These are phyloP conservation scores for Drosophila aldrichi DNA, from an alignment of 2,888 invertebrate genomes.

Conservation along the genomic window DNA sequence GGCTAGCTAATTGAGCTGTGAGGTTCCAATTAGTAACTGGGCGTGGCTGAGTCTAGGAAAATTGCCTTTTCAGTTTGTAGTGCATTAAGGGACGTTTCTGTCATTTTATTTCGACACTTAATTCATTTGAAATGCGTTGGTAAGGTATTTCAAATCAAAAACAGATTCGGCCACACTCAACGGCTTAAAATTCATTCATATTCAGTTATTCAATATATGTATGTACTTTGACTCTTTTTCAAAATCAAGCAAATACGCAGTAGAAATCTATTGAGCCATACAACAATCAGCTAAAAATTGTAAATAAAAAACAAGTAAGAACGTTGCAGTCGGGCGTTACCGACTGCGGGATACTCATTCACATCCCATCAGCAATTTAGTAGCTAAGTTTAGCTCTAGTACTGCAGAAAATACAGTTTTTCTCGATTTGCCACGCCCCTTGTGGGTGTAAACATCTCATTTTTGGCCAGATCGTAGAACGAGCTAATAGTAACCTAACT, in stretches of 20 bases:
- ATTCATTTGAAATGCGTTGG: not conserved
- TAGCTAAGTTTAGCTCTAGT: no score
- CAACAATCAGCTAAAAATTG: not conserved
- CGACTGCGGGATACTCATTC: no score
- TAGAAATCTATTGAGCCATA: not conserved
- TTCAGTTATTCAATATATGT: not conserved
- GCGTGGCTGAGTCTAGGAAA: not conserved
- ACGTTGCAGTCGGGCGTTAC: no score
- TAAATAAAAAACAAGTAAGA: no score
- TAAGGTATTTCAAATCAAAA: no score
- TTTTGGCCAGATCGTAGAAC: no score
- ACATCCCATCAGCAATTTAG: no score
- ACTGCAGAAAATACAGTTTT: no score
- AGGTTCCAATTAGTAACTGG: conserved; percentile 21
- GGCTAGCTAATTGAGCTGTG: conserved; percentile 54
- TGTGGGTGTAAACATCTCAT: no score
- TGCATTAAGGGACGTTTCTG: not conserved
- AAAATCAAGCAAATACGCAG: not conserved
- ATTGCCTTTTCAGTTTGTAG: not conserved
- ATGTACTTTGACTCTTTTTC: no score
- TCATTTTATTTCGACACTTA: not conserved
- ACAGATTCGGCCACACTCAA: not conserved
- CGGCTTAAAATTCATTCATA: not conserved
- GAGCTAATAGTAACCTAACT: no score
- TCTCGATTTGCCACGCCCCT: no score